phyloP scores from a whole-genome alignment of 2,888 invertebrate species.

The Baccha elongata region DNA sequence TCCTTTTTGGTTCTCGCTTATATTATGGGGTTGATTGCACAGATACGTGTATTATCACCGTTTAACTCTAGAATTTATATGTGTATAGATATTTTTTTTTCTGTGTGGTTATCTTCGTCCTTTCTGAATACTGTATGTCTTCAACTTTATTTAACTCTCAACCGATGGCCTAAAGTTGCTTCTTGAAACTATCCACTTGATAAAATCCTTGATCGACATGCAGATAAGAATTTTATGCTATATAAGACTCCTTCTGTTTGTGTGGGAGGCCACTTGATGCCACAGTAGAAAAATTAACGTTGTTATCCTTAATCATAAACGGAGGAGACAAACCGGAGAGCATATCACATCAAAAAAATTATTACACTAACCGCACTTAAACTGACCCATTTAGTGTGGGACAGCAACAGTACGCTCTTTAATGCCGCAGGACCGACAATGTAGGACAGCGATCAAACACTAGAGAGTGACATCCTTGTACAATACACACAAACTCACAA shows the following conservation, averaged over 20 bases:
- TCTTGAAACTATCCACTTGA: conserved; percentile 53
- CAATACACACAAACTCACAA: background rate
- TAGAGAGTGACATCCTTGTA: conserved; percentile 50
- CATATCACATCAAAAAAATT: conserved; percentile 37
- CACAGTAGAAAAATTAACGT: conserved; percentile 46
- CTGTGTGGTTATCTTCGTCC: conserved; percentile 36
- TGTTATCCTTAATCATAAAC: conserved; percentile 55
- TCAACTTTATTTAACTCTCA: conserved; percentile 67
- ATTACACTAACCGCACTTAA: conserved; percentile 45
- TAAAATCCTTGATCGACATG: conserved; percentile 67
- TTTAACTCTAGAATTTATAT: conserved; percentile 33
- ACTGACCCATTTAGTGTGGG: conserved; percentile 57
- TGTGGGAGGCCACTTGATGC: conserved; percentile 65
- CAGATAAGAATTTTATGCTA: conserved; percentile 37
- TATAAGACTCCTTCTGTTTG: background rate
- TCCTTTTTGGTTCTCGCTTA: conserved; percentile 9
- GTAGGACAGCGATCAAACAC: conserved; percentile 48
- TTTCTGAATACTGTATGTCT: conserved; percentile 28
- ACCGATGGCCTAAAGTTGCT: conserved; percentile 62
- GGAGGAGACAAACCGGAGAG: conserved; percentile 14
- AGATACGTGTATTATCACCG: conserved; percentile 44
- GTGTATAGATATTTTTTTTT: conserved; percentile 20
- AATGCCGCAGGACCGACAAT: conserved; percentile 41
- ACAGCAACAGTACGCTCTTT: conserved; percentile 55
- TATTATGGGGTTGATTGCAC: conserved; percentile 39